Percentiles rank a stretch among this genome's conserved stretches.
Conservation (phyloP, 2,113 vertebrate genomes). For the Puma concolor region DNA sequence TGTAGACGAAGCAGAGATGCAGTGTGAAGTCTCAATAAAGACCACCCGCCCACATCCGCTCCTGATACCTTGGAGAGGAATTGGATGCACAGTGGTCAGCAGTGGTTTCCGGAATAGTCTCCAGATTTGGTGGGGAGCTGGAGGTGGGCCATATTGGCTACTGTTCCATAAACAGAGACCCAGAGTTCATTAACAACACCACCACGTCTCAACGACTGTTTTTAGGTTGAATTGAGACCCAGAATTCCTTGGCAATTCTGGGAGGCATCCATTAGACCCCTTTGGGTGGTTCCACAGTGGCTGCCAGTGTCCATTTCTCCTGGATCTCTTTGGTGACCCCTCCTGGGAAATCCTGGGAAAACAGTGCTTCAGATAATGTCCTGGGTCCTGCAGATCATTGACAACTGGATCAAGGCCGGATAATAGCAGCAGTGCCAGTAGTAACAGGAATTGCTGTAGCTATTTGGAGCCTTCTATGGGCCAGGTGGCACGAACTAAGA, state of each 20-base stretch:
- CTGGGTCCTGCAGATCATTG: not conserved
- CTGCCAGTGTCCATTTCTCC: not conserved
- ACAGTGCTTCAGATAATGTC: not conserved
- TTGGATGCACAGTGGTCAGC: accelerated
- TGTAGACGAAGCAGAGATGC: not conserved
- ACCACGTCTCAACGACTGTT: not conserved
- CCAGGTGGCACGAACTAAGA: not conserved
- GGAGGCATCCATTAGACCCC: not conserved
- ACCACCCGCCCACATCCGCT: not conserved
- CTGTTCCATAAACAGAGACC: not conserved
- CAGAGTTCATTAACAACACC: not conserved
- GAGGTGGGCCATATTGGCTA: not conserved
- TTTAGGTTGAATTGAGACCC: not conserved
- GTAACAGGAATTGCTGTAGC: not conserved
- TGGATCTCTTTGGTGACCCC: not conserved
- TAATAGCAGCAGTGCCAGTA: not conserved
- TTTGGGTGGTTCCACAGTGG: not conserved
- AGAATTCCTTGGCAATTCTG: not conserved
- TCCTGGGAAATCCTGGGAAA: not conserved
- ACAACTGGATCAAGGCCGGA: not conserved
- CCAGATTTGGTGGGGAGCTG: not conserved
- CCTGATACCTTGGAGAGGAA: not conserved
- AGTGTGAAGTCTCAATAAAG: not conserved
- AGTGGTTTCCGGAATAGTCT: not conserved
- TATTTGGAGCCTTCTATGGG: not conserved